phyloP scores from a whole-genome alignment of 2,797 vertebrate genomes.

The Coregonus sp. region DNA sequence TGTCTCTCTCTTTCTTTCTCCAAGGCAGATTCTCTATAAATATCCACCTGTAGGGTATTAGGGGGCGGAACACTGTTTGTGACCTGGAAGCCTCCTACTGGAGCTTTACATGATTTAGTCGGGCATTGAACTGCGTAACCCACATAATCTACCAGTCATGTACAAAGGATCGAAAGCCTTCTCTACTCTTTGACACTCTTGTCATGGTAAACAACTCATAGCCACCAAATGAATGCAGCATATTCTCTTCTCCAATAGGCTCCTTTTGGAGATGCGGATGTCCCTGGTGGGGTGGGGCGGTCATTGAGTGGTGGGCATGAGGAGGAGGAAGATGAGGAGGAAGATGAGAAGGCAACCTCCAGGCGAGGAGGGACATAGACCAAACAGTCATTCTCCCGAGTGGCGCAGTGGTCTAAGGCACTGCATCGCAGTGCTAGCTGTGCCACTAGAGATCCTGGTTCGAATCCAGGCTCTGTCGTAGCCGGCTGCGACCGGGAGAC shows the following conservation, averaged over 20 bases:
- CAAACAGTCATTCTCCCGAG: neutral
- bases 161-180: neutral
- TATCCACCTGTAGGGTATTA: constrained; percentile 1
- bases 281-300: constrained; percentile 9
- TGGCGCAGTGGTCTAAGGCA: too few relatives aligned
- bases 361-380: neutral
- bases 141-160: neutral
- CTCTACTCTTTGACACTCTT: neutral
- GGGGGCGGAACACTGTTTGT: neutral
- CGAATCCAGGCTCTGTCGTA: too few relatives aligned
- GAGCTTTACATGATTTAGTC: neutral
- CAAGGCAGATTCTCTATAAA: neutral
- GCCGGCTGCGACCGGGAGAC: too few relatives aligned
- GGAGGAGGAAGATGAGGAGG: neutral
- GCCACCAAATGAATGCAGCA: neutral
- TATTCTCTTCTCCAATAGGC: neutral
- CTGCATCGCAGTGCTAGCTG: too few relatives aligned
- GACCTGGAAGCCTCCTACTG: neutral
- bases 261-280: constrained; percentile 20
- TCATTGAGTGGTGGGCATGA: too few relatives aligned
- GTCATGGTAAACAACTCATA: neutral
- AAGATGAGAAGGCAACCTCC: neutral
- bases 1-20: neutral
- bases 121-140: neutral
- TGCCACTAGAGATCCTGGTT: too few relatives aligned